Evolutionary conservation across 2,888 invertebrate species (phyloP), one percentile per base, ranked within the genome.

Genomic region (Phortica okadai): DNA sequence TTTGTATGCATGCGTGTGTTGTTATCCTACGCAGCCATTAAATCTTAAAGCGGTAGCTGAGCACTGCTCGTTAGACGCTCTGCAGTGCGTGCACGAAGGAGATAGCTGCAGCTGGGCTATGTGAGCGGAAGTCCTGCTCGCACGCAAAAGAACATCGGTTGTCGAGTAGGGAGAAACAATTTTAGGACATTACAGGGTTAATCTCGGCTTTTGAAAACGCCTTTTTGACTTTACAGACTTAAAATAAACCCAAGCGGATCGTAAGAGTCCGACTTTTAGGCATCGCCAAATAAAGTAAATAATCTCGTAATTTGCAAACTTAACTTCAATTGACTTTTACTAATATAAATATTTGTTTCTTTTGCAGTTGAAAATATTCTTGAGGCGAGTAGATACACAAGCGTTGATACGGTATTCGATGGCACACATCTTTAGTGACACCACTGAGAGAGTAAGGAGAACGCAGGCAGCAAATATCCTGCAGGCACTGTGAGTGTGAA

Each of bases 181-280:
- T 85, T 85, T 87, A 86, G 88, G 88, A 87, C 88, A 88, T 85
- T 85, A 86, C 69, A 78, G 80, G 76, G 81, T 79, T 85, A 85
- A 85, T 86, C 88, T 81, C 78, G 83, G 83, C 76, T 81, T 84
- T 87, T 83, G 78, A 80, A 80, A 62, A 75, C 81, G 72, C 80
- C 77, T 59, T 85, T 88, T 84, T 85, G 85, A 84, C 85, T 85
- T 79, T 72, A 73, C 6, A 25, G 70, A 33, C 16, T 72, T 72
- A 72, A 50, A 69, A 69, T 7, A 8, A 41, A 67, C n/a, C 14
- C 42, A 8, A 67, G 56, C 10, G 14, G 16, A 45, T 42, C 14
- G 21, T 25, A 59, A 8, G 10, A 16, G 25, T 33, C 14, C 14
- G 50, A 50, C 50, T 50, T 69, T 14, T 11, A 54, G 25, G 70